Evolutionary conservation across 2,797 vertebrate genomes (phyloP).

Genomic region (Percopsis omiscomaycus): DNA sequence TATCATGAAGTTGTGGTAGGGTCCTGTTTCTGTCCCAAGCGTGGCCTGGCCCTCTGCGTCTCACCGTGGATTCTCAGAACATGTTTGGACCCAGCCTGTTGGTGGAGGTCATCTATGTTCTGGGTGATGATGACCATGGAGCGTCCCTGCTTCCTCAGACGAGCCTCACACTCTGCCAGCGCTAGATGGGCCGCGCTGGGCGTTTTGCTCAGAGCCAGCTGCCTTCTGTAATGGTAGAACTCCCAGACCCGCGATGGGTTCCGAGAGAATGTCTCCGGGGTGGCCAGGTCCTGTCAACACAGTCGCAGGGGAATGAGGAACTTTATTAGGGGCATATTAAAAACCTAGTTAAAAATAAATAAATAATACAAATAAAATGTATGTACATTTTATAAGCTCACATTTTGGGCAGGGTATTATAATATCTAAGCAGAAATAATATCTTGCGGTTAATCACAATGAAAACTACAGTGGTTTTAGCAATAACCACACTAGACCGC

Average conservation of each 20-base stretch:
- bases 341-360: no score
- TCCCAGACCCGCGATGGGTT: slow-evolving; percentile 94
- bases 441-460: no score
- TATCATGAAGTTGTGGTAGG: neutral
- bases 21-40: neutral
- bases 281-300: slow-evolving; percentile 86
- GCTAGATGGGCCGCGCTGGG: slow-evolving; percentile 87
- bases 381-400: no score
- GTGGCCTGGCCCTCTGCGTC: slow-evolving; percentile 23
- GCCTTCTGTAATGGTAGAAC: slow-evolving; percentile 93
- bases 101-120: slow-evolving; percentile 93
- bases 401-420: no score
- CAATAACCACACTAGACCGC: no score
- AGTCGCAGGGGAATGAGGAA: neutral
- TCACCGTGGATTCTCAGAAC: slow-evolving; percentile 92
- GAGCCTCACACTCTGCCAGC: slow-evolving; percentile 87
- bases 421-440: no score
- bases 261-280: slow-evolving; percentile 87
- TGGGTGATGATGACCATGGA: slow-evolving; percentile 89
- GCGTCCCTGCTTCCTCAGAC: slow-evolving; percentile 86
- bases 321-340: no score
- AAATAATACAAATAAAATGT: no score
- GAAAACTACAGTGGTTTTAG: no score
- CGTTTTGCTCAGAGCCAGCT: slow-evolving; percentile 80
- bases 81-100: slow-evolving; percentile 87